Conservation (phyloP, 2,888 invertebrate genomes). For the Agrilus mali region DNA sequence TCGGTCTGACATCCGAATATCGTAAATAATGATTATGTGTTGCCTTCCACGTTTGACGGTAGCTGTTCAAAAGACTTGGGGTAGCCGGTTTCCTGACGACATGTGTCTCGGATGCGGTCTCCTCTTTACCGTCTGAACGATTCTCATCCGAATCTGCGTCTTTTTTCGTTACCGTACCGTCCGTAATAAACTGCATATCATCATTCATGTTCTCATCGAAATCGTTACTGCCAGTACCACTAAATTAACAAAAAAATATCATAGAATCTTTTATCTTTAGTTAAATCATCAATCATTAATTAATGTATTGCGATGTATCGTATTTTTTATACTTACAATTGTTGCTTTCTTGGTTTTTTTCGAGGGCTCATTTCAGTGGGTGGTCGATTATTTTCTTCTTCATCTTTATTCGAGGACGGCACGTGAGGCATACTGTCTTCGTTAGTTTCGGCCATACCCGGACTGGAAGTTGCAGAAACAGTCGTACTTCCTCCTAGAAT, state of each 20-base stretch:
- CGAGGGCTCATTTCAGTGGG: slow-evolving; percentile 59
- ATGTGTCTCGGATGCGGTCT: slow-evolving; percentile 21
- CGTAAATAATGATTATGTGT: slow-evolving; percentile 62
- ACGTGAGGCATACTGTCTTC: slow-evolving; percentile 33
- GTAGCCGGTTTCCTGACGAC: slow-evolving; percentile 30
- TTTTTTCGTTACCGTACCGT: slow-evolving; percentile 31
- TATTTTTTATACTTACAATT: slow-evolving; percentile 57
- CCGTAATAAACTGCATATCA: slow-evolving; percentile 50
- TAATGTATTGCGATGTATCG: too few species aligned
- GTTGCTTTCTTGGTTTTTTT: slow-evolving; percentile 85
- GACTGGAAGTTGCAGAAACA: slow-evolving; percentile 75
- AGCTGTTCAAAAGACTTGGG: slow-evolving; percentile 45
- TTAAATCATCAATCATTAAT: too few species aligned
- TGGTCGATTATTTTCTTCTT: slow-evolving; percentile 38
- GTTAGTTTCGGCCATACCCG: slow-evolving; percentile 51
- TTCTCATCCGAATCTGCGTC: slow-evolving; percentile 30
- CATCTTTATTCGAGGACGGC: slow-evolving; percentile 25
- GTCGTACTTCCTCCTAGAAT: slow-evolving; percentile 61
- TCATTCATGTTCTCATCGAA: slow-evolving; percentile 38
- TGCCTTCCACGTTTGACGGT: slow-evolving; percentile 57
- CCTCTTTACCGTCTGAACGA: slow-evolving; percentile 30
- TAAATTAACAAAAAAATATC: slow-evolving; percentile 17
- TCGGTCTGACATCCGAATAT: slow-evolving; percentile 73
- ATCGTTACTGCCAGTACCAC: slow-evolving; percentile 39
- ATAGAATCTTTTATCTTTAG: slow-evolving; percentile 23